Percentiles rank a stretch among this genome's conserved stretches.
These are phyloP conservation scores for Palythoa heliodiscus DNA, from an alignment of 92 coral and sea anemone species.

Conservation along the genomic window DNA sequence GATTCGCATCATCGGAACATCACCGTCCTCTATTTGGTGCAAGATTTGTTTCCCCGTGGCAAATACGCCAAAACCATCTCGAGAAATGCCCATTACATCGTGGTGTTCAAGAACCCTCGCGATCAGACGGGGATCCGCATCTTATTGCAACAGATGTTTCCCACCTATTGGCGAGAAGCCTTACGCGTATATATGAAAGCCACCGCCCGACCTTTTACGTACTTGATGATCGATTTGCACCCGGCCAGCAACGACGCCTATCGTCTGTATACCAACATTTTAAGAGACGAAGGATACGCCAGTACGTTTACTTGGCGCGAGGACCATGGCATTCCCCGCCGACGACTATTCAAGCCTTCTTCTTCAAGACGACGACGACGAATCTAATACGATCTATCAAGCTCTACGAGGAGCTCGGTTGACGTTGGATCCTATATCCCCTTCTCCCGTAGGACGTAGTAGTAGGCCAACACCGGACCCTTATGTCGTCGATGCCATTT, in stretches of 20 bases:
- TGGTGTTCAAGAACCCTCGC: not conserved
- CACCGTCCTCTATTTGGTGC: constrained; percentile 40
- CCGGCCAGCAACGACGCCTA: too few relatives aligned
- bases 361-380: not conserved
- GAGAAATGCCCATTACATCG: constrained; percentile 10
- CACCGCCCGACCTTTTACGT: too few relatives aligned
- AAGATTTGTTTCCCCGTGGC: constrained; percentile 51
- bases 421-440: constrained; percentile 18
- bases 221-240: too few relatives aligned
- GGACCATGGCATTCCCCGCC: constrained; percentile 24
- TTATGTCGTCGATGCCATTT: not conserved
- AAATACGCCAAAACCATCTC: not conserved
- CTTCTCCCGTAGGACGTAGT: not conserved
- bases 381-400: not conserved
- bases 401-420: not conserved
- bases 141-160: too few relatives aligned
- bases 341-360: not conserved
- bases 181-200: not conserved
- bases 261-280: too few relatives aligned
- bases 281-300: too few relatives aligned
- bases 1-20: constrained; percentile 51
- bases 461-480: not conserved
- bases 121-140: not conserved
- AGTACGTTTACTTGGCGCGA: not conserved
- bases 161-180: not conserved